Evolutionary conservation across 1,140 invertebrate genomes (phyloP).

Genomic region (Lepidurus couesii): DNA sequence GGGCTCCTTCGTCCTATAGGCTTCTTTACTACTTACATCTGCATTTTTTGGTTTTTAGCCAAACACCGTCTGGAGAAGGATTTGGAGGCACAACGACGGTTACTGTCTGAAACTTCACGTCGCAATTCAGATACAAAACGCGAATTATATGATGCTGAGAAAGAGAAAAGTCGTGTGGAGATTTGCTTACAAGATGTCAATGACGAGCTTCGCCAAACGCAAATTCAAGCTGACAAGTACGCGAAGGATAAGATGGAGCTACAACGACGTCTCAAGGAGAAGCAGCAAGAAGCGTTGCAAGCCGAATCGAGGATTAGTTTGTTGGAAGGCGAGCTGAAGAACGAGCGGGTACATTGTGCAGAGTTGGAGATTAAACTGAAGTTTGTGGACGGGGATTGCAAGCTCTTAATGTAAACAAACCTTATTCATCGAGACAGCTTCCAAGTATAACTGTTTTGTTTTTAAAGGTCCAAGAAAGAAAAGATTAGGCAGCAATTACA

Average conservation of each 20-base stretch:
- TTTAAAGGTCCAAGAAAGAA: background rate
- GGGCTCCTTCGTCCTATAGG: no score
- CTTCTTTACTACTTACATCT: background rate
- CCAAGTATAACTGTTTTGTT: background rate
- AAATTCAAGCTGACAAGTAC: background rate
- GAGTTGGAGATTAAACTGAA: background rate
- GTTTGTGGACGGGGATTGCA: background rate
- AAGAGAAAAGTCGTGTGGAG: background rate
- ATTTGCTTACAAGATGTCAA: background rate
- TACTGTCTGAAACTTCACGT: background rate
- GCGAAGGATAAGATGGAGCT: background rate
- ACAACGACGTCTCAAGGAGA: background rate
- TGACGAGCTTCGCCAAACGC: background rate
- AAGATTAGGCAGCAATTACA: background rate
- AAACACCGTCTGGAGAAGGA: constrained; percentile 27
- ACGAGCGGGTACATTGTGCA: background rate
- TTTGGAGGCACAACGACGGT: constrained; percentile 1
- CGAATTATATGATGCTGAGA: background rate
- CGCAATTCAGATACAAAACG: background rate
- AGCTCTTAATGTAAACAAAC: background rate
- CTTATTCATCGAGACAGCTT: background rate
- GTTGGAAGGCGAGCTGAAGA: background rate
- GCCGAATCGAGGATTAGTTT: background rate
- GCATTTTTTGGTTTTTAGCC: background rate
- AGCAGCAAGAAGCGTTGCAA: background rate